Evolutionary conservation across 2,113 vertebrate genomes (phyloP).

Genomic region (Brachyhypopomus occidentalis): DNA sequence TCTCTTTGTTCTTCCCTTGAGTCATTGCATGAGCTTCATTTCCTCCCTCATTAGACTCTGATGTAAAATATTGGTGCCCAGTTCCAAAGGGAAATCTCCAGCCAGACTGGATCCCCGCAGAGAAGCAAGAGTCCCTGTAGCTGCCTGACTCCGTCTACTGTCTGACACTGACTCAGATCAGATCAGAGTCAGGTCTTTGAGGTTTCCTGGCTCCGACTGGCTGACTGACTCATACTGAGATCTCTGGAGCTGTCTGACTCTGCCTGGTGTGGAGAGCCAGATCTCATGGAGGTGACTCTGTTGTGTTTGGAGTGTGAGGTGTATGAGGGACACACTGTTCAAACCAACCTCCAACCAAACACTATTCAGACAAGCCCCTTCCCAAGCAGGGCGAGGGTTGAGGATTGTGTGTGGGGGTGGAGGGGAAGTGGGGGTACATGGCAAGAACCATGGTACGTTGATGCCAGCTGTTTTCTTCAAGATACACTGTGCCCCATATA

Average conservation of each 20-base stretch:
- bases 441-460: conserved; percentile 18
- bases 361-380: too few species aligned
- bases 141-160: background rate
- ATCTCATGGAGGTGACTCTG: too few species aligned
- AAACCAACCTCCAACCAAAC: too few species aligned
- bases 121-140: background rate
- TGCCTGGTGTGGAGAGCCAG: too few species aligned
- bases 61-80: conserved; percentile 53
- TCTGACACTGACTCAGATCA: background rate
- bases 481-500: conserved; percentile 62
- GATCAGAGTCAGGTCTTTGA: background rate
- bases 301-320: too few species aligned
- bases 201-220: background rate
- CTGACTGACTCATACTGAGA: background rate
- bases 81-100: conserved; percentile 45
- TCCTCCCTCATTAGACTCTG: conserved; percentile 33
- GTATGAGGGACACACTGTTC: too few species aligned
- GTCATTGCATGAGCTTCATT: conserved; percentile 42
- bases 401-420: background rate
- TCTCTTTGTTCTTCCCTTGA: conserved; percentile 18
- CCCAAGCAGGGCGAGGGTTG: too few species aligned
- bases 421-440: too few species aligned
- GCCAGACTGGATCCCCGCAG: conserved; percentile 24
- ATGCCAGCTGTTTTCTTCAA: conserved; percentile 30
- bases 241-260: background rate